Evolutionary conservation across 1,140 invertebrate genomes (phyloP).

Genomic region (Ladona fulva): DNA sequence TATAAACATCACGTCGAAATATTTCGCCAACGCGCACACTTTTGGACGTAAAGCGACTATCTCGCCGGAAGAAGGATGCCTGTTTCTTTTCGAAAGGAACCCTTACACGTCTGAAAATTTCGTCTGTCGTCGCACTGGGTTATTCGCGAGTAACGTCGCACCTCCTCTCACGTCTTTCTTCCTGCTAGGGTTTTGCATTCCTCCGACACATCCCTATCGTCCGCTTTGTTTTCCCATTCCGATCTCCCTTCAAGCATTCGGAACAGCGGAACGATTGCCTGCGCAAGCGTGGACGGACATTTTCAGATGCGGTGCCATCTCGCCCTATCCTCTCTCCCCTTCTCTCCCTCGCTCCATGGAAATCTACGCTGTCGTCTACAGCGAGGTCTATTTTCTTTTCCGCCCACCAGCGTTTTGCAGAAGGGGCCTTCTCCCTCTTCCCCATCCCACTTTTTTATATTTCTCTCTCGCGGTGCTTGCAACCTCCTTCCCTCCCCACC

Average conservation of each 20-base stretch:
- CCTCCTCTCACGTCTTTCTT: not conserved
- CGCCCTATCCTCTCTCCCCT: not conserved
- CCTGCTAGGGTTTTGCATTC: not conserved
- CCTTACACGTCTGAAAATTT: too few relatives aligned
- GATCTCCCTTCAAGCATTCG: not conserved
- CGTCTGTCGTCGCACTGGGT: too few relatives aligned
- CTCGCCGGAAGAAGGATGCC: too few relatives aligned
- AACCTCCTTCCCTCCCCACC: not conserved
- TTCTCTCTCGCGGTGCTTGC: too few relatives aligned
- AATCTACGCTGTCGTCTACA: not conserved
- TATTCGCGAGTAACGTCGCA: not conserved
- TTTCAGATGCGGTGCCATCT: conserved; percentile 3
- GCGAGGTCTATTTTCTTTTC: not conserved
- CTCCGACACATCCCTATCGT: not conserved
- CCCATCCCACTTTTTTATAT: not conserved
- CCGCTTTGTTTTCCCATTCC: conserved; percentile 3
- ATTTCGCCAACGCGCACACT: too few relatives aligned
- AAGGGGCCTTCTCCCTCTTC: not conserved
- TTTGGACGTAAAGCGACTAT: too few relatives aligned
- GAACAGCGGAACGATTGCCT: not conserved
- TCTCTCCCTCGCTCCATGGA: not conserved
- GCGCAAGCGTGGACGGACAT: not conserved
- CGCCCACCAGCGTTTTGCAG: not conserved
- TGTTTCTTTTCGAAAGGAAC: too few relatives aligned
- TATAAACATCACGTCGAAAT: not conserved